phyloP scores from a whole-genome alignment of 2,888 invertebrate species.

The Agonum fuliginosum region DNA sequence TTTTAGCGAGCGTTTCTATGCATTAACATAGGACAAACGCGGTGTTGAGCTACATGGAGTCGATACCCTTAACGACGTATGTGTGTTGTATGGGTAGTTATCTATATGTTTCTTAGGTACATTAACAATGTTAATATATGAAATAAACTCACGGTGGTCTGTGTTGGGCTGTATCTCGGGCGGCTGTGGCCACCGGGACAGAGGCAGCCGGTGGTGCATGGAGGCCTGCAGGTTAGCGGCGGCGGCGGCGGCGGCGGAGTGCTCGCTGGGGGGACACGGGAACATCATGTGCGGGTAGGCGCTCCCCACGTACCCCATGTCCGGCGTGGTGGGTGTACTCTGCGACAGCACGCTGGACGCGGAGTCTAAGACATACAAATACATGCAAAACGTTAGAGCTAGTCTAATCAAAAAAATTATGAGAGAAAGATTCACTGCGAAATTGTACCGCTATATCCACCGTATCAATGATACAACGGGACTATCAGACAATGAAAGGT shows the following conservation, averaged over 20 bases:
- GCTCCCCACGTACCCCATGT: slow-evolving; percentile 49
- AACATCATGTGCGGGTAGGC: slow-evolving; percentile 56
- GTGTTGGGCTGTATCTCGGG: slow-evolving; percentile 30
- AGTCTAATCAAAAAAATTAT: background rate
- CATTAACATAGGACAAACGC: too few species aligned
- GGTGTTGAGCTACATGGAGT: too few species aligned
- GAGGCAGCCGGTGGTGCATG: slow-evolving; percentile 49
- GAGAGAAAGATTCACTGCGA: too few species aligned
- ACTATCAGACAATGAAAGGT: too few species aligned
- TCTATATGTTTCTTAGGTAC: too few species aligned
- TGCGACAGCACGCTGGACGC: slow-evolving; percentile 59
- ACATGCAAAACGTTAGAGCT: background rate
- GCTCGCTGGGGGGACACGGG: slow-evolving; percentile 46
- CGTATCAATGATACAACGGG: too few species aligned
- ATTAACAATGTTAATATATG: too few species aligned
- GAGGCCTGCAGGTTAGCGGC: slow-evolving; percentile 16
- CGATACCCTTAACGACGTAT: too few species aligned
- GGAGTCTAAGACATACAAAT: slow-evolving; percentile 46
- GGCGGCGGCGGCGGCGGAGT: slow-evolving; percentile 21
- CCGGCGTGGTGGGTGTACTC: slow-evolving; percentile 52
- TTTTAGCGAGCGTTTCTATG: too few species aligned
- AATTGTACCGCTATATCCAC: too few species aligned
- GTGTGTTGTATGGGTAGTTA: too few species aligned
- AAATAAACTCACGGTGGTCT: slow-evolving; percentile 42
- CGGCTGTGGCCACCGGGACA: slow-evolving; percentile 40